Percentiles rank a stretch among this genome's conserved stretches.
phyloP scores from a whole-genome alignment of 2,888 invertebrate genomes.

The Ennomos erosarius region DNA sequence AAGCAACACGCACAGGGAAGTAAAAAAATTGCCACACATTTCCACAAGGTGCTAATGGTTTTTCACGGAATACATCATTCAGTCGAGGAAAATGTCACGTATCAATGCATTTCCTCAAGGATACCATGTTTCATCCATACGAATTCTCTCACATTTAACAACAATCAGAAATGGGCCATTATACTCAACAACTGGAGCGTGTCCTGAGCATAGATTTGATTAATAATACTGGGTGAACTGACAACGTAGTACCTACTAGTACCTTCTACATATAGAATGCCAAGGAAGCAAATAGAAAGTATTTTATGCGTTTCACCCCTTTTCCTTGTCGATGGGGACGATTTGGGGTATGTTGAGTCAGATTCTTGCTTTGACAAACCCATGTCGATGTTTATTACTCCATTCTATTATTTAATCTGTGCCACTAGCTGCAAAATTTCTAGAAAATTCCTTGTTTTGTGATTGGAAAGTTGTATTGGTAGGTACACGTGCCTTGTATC shows the following conservation, averaged over 20 bases:
- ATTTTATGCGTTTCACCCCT: conserved; percentile 12
- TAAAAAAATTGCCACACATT: too few species aligned
- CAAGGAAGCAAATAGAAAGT: conserved; percentile 20
- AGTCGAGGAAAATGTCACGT: not conserved
- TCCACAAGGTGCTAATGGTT: not conserved
- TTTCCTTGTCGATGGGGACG: conserved; percentile 12
- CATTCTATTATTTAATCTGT: too few species aligned
- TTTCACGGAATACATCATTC: not conserved
- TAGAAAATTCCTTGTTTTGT: too few species aligned
- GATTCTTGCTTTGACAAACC: conserved; percentile 11
- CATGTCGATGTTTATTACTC: not conserved
- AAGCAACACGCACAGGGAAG: too few species aligned
- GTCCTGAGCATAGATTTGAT: conserved; percentile 24
- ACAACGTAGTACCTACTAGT: conserved; percentile 3
- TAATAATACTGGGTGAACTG: conserved; percentile 25
- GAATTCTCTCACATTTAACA: conserved; percentile 21
- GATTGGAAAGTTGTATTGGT: too few species aligned
- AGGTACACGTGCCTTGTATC: too few species aligned
- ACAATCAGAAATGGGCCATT: conserved; percentile 28
- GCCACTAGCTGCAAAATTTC: too few species aligned
- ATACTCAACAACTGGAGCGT: conserved; percentile 28
- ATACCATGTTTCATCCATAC: conserved; percentile 13
- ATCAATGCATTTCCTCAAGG: conserved; percentile 21
- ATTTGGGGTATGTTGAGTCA: conserved; percentile 6
- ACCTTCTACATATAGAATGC: conserved; percentile 7